Base-by-base conservation (phyloP, 2,888 invertebrate genomes). In the Harpalus rufipes region DNA sequence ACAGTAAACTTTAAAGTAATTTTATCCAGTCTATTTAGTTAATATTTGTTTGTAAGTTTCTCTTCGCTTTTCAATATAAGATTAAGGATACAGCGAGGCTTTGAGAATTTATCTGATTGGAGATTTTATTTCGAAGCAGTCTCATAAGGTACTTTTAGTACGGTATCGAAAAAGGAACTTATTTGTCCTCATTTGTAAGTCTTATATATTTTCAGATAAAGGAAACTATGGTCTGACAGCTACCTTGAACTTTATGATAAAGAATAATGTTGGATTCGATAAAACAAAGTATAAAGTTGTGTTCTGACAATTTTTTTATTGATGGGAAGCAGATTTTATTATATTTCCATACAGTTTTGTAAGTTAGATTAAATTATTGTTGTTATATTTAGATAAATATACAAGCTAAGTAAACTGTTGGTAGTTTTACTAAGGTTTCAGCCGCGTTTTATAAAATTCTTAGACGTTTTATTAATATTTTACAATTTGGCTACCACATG, bases 1-100 rank as follows among this genome's bases (percentile, higher is more conserved):
- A 72, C 10, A 39, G 68, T 63, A 63, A 63, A 72, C 41, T 41
- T 72, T 39, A 41, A 72, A 72, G 68, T 32, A 72, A 41, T 72
- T 39, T 25, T 25, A 10, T 65, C 32, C 32, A 25, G 32, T 65
- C 41, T 72, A 72, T 72, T 41, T 72, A 72, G 68, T 72, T 72
- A 41, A 72, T 39, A 72, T 41, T 72, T 72, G 65, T 65, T 12
- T 32, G 32, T 65, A 72, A 72, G 25, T 72, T 41, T 41, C 7
- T n/a, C 41, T 12, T 14, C 18, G 68, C 39, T 72, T 1, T 39
- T 16, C 41, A 41, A 65, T 65, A 8, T n/a, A 65, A 32, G 68
- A 72, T 72, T 72, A 41, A 39, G 16, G 68, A 72, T 41, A 65
- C 4, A 65, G 32, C 10, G 32, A 39, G 14, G 41, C 14, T 2